phyloP scores from a whole-genome alignment of 2,797 vertebrate genomes.

The Capromys pilorides region DNA sequence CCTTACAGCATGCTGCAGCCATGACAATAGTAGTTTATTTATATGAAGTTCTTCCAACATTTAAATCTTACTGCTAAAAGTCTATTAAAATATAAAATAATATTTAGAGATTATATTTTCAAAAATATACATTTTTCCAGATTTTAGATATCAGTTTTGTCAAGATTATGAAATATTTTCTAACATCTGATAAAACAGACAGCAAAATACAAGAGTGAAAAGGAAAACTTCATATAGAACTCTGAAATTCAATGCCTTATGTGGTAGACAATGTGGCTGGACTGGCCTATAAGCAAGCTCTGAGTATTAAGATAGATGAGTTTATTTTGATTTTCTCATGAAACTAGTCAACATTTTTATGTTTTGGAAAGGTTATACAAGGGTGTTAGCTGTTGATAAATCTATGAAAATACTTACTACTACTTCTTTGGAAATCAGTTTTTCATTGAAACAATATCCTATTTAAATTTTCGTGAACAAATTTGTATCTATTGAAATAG shows the following conservation, averaged over 20 bases:
- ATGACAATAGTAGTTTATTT: neutral
- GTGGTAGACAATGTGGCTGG: constrained; percentile 39
- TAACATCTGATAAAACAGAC: neutral
- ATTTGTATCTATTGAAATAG: constrained; percentile 82
- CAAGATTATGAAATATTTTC: constrained; percentile 43
- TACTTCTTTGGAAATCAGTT: constrained; percentile 73
- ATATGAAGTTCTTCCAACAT: neutral
- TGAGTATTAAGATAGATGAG: constrained; percentile 78
- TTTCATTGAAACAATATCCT: constrained; percentile 82
- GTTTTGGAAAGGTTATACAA: constrained; percentile 79
- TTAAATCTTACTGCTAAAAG: neutral
- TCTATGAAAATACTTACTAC: constrained; percentile 73
- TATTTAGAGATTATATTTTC: neutral
- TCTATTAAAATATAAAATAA: neutral
- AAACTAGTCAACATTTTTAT: constrained; percentile 82
- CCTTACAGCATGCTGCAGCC: neutral
- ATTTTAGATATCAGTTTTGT: neutral
- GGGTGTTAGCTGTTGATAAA: constrained; percentile 76
- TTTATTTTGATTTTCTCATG: constrained; percentile 74
- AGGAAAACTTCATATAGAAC: constrained; percentile 67
- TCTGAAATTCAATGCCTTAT: constrained; percentile 77
- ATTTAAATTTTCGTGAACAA: constrained; percentile 81
- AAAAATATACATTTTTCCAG: neutral
- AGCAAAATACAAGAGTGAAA: constrained; percentile 58
- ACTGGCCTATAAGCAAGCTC: constrained; percentile 72